A percentile compares a stretch with the other conserved stretches of the same genome.
These are phyloP conservation scores for Coilia nasus DNA, from an alignment of 2,797 vertebrate genomes.

Conservation along the genomic window DNA sequence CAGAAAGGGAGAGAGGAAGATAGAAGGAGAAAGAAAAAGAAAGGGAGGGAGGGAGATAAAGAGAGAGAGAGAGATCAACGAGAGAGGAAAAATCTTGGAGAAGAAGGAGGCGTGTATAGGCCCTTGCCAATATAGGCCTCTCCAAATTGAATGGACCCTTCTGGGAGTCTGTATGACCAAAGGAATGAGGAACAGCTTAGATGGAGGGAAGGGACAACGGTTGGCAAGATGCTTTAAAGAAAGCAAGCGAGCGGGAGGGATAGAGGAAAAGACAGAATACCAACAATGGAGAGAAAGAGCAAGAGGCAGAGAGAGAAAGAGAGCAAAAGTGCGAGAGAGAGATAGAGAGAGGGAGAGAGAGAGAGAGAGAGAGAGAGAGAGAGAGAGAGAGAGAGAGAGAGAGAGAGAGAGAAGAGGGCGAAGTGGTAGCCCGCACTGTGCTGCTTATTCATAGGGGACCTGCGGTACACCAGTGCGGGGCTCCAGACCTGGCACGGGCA, in stretches of 20 bases:
- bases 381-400: constrained; percentile 49
- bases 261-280: constrained; percentile 30
- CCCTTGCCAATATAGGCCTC: neutral
- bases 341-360: constrained; percentile 47
- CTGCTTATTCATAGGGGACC: constrained; percentile 69
- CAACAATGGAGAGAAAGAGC: neutral
- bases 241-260: constrained; percentile 47
- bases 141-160: constrained; percentile 13
- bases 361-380: constrained; percentile 50
- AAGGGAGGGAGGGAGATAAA: too few species aligned
- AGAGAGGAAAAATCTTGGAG: constrained; percentile 3
- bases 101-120: neutral
- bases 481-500: constrained; percentile 29
- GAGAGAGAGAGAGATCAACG: neutral
- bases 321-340: constrained; percentile 23
- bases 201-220: constrained; percentile 13
- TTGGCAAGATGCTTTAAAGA: neutral
- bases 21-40: too few species aligned
- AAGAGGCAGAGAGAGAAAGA: constrained; percentile 49
- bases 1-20: too few species aligned
- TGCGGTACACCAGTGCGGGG: constrained; percentile 59
- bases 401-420: constrained; percentile 32
- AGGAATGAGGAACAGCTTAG: neutral
- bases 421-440: constrained; percentile 57
- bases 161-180: neutral